Conservation (phyloP, 2,113 vertebrate genomes). For the Siniperca chuatsi region DNA sequence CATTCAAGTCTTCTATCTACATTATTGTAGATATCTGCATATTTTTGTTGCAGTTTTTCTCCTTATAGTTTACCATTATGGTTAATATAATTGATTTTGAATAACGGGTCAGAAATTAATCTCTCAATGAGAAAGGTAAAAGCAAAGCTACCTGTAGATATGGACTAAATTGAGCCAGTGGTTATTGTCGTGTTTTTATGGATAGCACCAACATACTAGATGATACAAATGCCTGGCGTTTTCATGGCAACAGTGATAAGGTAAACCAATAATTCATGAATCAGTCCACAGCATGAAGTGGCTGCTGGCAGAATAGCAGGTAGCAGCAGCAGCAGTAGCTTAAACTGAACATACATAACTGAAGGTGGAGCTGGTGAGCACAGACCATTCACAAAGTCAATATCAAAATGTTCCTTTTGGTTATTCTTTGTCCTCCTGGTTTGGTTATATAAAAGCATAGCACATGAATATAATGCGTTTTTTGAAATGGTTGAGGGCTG, state of each 20-base stretch:
- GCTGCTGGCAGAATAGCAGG: not conserved
- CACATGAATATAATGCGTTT: not conserved
- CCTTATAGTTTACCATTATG: not conserved
- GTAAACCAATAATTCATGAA: constrained; percentile 23
- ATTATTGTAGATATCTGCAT: not conserved
- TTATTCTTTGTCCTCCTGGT: not conserved
- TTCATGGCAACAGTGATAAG: not conserved
- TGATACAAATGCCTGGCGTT: not conserved
- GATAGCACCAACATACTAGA: not conserved
- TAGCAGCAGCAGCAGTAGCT: not conserved
- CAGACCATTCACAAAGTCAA: not conserved
- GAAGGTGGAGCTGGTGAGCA: not conserved
- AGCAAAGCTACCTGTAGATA: not conserved
- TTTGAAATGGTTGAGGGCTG: too few species aligned
- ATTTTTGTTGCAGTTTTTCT: not conserved
- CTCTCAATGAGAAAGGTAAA: not conserved
- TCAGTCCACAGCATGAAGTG: not conserved
- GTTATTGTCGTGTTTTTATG: not conserved
- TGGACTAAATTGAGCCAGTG: not conserved
- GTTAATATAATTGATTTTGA: not conserved
- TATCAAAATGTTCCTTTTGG: not conserved
- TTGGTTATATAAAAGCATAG: not conserved
- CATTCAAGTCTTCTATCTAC: not conserved
- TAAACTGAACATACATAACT: not conserved
- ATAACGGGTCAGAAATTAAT: not conserved